phyloP scores from a whole-genome alignment of 1,140 invertebrate species.

The Pollicipes pollicipes region DNA sequence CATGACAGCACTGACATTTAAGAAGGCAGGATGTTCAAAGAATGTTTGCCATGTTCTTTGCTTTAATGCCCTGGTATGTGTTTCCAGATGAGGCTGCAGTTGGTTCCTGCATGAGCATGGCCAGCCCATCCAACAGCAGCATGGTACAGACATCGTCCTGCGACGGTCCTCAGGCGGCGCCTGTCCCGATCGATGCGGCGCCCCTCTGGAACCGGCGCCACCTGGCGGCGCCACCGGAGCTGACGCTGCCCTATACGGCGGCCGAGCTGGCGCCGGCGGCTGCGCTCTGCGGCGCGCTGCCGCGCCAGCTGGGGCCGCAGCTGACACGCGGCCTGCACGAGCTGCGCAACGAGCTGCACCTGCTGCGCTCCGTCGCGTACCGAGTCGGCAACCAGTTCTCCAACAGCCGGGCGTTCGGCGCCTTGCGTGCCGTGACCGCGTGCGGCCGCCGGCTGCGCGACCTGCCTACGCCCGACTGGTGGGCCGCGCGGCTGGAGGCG shows the following conservation, averaged over 20 bases:
- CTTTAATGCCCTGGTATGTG: too few species aligned
- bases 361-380: not conserved
- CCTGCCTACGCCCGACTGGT: not conserved
- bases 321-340: not conserved
- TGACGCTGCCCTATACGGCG: not conserved
- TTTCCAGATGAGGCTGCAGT: too few species aligned
- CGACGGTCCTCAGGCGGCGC: too few species aligned
- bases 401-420: not conserved
- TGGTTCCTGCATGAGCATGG: too few species aligned
- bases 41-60: too few species aligned
- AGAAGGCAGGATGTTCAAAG: too few species aligned
- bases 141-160: too few species aligned
- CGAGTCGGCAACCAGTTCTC: not conserved
- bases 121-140: too few species aligned
- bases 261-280: not conserved
- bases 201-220: not conserved
- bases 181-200: slow-evolving; percentile 2
- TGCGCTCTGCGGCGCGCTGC: not conserved
- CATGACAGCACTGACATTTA: too few species aligned
- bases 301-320: not conserved
- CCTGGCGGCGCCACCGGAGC: not conserved
- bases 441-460: not conserved
- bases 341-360: not conserved
- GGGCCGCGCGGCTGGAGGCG: not conserved
- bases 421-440: not conserved